Evolutionary conservation across 2,888 invertebrate genomes (phyloP).

Genomic region (Oscheius sp.): DNA sequence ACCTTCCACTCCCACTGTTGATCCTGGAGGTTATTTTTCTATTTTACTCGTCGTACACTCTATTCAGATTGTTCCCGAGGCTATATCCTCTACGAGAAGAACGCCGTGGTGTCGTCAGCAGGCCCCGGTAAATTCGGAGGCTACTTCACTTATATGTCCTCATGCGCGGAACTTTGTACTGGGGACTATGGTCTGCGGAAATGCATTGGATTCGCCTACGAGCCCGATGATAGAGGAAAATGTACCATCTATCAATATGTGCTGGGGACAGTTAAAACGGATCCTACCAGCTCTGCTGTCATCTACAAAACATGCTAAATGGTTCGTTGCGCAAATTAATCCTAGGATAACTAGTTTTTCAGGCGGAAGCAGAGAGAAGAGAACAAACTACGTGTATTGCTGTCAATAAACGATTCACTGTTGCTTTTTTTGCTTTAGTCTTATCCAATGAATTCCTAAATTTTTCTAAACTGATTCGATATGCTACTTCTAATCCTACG

Average conservation of each 20-base stretch:
- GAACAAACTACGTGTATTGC: constrained; percentile 29
- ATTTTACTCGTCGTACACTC: neutral
- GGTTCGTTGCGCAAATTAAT: neutral
- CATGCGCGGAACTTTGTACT: constrained; percentile 33
- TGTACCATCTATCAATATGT: constrained; percentile 43
- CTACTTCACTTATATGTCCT: constrained; percentile 40
- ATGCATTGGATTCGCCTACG: constrained; percentile 39
- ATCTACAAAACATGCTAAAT: constrained; percentile 31
- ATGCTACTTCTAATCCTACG: too few species aligned
- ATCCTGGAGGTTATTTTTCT: constrained; percentile 19
- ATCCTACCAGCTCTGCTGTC: constrained; percentile 21
- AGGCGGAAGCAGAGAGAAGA: neutral
- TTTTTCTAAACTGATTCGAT: too few species aligned
- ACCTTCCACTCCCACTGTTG: neutral
- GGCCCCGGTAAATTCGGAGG: constrained; percentile 43
- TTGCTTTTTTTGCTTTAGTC: too few species aligned
- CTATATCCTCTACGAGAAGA: constrained; percentile 18
- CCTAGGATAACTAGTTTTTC: neutral
- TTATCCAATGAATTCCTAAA: too few species aligned
- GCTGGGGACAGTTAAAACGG: constrained; percentile 25
- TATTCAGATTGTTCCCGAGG: constrained; percentile 11
- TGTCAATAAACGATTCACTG: neutral
- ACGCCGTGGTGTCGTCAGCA: constrained; percentile 29
- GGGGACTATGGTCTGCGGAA: constrained; percentile 33
- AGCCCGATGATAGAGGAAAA: constrained; percentile 39